Conservation (phyloP, 2,888 invertebrate species). For the Uloborus plumipes region DNA sequence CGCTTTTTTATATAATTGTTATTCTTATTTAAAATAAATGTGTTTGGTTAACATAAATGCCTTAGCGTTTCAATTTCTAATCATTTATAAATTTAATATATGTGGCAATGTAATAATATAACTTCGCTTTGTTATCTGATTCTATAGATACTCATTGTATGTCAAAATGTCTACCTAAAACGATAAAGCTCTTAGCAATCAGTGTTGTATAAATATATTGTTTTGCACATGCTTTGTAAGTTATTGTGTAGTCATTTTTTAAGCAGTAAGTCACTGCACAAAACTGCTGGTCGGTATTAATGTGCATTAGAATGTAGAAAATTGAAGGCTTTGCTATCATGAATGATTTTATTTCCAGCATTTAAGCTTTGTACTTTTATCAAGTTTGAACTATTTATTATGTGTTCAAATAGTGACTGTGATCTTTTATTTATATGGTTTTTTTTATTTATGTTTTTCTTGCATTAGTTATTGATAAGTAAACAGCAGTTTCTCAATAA, state of each 20-base stretch:
- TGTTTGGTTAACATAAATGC: too few relatives aligned
- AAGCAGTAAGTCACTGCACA: slow-evolving; percentile 27
- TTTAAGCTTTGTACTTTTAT: slow-evolving; percentile 59
- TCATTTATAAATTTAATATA: too few relatives aligned
- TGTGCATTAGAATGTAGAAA: slow-evolving; percentile 24
- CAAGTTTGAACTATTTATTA: slow-evolving; percentile 24
- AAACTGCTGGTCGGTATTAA: slow-evolving; percentile 57
- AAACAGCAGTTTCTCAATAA: too few relatives aligned
- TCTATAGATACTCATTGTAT: neutral
- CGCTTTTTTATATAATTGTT: too few relatives aligned
- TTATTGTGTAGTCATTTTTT: slow-evolving; percentile 50
- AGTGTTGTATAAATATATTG: slow-evolving; percentile 30
- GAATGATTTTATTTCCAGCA: too few relatives aligned
- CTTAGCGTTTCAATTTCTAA: too few relatives aligned
- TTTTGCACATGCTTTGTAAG: slow-evolving; percentile 35
- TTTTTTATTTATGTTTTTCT: neutral
- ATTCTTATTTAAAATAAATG: too few relatives aligned
- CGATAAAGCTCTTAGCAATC: slow-evolving; percentile 36
- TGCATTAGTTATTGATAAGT: too few relatives aligned
- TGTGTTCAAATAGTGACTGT: slow-evolving; percentile 57
- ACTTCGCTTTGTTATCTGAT: neutral
- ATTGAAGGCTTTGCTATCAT: neutral
- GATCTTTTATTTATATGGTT: slow-evolving; percentile 51
- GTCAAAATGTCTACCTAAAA: neutral
- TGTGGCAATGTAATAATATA: too few relatives aligned